A percentile compares a stretch with the other conserved stretches of the same genome.
phyloP scores from a whole-genome alignment of 2,888 invertebrate species.

The Erannis defoliaria region DNA sequence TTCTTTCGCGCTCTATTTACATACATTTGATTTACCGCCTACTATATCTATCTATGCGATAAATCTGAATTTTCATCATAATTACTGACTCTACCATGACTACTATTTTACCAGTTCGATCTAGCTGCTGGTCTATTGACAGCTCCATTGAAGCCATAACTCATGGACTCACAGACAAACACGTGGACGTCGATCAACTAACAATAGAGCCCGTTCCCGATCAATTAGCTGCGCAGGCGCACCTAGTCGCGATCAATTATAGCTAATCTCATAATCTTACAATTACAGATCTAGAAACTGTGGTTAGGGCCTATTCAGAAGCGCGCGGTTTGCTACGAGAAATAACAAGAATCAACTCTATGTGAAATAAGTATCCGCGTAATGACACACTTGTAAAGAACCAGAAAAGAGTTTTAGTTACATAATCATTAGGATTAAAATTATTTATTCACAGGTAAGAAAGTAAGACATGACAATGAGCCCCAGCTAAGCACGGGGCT shows the following conservation, averaged over 20 bases:
- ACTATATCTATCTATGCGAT: no score
- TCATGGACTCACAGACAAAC: conserved; percentile 8
- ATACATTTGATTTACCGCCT: no score
- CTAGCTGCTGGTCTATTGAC: conserved; percentile 3
- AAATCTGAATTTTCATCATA: background rate
- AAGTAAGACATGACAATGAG: no score
- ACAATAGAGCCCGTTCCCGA: conserved; percentile 25
- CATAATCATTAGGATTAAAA: no score
- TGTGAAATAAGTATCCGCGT: no score
- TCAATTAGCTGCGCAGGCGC: conserved; percentile 47
- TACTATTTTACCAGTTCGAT: background rate
- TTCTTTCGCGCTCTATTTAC: no score
- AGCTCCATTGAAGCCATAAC: conserved; percentile 5
- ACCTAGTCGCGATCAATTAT: conserved; percentile 46
- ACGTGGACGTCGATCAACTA: conserved; percentile 30
- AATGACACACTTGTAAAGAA: no score
- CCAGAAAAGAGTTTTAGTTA: no score
- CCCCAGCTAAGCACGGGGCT: no score
- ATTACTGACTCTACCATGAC: background rate
- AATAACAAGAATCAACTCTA: background rate
- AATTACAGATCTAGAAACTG: conserved; percentile 34
- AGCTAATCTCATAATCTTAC: conserved; percentile 40
- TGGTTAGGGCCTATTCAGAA: conserved; percentile 15
- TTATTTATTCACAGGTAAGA: no score
- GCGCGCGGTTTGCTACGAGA: background rate